Evolutionary conservation across 2,888 invertebrate species (phyloP), one percentile per base, ranked within the genome.

Genomic region (Buathra laborator): DNA sequence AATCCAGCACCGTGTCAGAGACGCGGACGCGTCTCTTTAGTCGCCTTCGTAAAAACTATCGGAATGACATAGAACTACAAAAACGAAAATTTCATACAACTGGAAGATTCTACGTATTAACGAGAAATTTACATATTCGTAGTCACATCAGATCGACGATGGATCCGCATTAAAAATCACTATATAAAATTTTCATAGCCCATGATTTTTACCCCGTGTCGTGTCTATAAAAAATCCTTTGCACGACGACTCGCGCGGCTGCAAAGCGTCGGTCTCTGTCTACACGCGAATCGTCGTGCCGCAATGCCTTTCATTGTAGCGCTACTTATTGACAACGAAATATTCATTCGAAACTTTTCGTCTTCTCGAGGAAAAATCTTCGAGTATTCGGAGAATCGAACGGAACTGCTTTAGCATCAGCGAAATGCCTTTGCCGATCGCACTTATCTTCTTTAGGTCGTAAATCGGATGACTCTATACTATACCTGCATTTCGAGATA

Each of bases 21-120:
- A 72, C 48, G 16, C n/a, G 10, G 10, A 9, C 7, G 37, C 37
- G 10, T 71, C 29, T 75, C 56, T 77, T n/a, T 19, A 78, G 32
- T 67, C 46, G 51, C 77, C 72, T 64, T 78, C 43, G 75, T 85
- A 76, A 53, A 85, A 66, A 79, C 75, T 85, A 85, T 79, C 71
- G 79, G 75, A 85, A 82, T 79, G 70, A 75, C 51, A 19, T n/a
- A 51, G 59, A 66, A 74, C 72, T 74, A 74, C 14, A 67, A 56
- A 51, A 74, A 43, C 24, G 19, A 29, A 56, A 51, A 16, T 32
- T 53, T 76, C 37, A 16, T 43, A 43, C 1, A 44, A 37, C 43
- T 32, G 32, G 24, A 67, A 67, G 10, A 56, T 67, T 19, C 67
- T 72, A 72, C 66, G 19, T 32, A 32, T 53, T 56, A 9, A 75